A percentile compares a stretch with the other conserved stretches of the same genome.
phyloP scores from a whole-genome alignment of 2,888 invertebrate species.

The Cheiracanthium punctorium region DNA sequence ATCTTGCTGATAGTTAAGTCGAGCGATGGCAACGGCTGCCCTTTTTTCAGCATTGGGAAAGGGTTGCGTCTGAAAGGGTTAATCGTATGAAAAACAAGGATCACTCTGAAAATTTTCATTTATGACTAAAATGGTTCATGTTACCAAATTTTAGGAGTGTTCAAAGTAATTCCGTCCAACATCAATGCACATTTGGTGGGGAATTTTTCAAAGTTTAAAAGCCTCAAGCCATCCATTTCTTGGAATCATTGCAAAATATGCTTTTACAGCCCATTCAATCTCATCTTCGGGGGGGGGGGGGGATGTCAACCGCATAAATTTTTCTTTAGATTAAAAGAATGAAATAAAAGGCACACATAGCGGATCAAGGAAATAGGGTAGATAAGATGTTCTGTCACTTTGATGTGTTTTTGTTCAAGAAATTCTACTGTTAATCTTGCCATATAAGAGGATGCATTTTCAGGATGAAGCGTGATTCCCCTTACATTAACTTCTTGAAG shows the following conservation, averaged over 20 bases:
- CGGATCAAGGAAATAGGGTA: background rate
- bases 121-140: too few relatives aligned
- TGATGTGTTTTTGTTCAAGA: slow-evolving; percentile 9
- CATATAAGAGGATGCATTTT: background rate
- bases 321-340: background rate
- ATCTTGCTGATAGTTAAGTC: too few relatives aligned
- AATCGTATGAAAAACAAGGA: too few relatives aligned
- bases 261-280: background rate
- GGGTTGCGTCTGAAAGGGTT: too few relatives aligned
- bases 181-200: background rate
- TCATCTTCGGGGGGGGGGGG: background rate
- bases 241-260: background rate
- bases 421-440: background rate
- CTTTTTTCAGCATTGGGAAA: too few relatives aligned
- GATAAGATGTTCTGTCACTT: background rate
- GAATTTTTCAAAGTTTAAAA: background rate
- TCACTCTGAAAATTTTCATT: too few relatives aligned
- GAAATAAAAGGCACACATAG: background rate
- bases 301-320: background rate
- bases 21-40: too few relatives aligned
- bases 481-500: background rate
- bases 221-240: slow-evolving; percentile 1
- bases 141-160: background rate
- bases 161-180: background rate
- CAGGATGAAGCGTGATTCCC: background rate